Conservation (phyloP, 2,797 vertebrate genomes). For the Cossypha dichroa region DNA sequence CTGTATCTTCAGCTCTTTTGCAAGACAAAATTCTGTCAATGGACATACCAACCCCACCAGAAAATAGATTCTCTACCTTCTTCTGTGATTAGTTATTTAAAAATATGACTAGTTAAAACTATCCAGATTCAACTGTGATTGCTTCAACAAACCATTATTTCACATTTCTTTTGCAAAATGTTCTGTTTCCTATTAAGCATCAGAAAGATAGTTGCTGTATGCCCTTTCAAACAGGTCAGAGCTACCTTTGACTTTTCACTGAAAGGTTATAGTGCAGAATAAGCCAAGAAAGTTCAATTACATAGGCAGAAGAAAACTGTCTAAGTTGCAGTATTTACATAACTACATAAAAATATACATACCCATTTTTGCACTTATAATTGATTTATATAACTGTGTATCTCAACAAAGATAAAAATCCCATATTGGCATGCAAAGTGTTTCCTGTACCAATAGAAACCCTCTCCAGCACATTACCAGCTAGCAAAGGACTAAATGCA, state of each 20-base stretch:
- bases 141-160: neutral
- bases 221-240: neutral
- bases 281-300: neutral
- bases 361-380: neutral
- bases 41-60: neutral
- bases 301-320: neutral
- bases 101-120: neutral
- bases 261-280: neutral
- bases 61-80: neutral
- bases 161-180: neutral
- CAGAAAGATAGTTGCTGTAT: neutral
- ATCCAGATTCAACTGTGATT: neutral
- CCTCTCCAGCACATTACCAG: neutral
- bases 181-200: neutral
- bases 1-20: neutral
- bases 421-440: neutral
- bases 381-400: neutral
- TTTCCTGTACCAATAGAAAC: neutral
- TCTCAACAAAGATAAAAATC: neutral
- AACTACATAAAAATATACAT: neutral
- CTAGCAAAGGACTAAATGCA: neutral
- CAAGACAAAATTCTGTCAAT: neutral
- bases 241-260: neutral
- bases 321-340: neutral
- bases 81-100: neutral